Conservation (phyloP, 2,888 invertebrate species). For the Masnerella sp. region DNA sequence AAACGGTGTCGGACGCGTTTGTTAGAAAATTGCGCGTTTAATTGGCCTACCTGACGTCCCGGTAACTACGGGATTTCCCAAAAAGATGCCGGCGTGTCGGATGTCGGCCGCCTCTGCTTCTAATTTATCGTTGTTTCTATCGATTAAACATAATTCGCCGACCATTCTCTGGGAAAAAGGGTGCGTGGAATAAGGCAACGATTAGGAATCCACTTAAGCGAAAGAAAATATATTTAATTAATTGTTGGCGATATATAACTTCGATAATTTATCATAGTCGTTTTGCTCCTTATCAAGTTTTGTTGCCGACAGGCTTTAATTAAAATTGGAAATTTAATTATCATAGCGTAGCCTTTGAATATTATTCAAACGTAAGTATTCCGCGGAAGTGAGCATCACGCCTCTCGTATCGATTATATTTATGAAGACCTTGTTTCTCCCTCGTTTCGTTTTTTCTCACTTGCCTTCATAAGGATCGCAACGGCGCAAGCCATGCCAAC, state of each 20-base stretch:
- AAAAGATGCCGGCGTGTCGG: conserved; percentile 80
- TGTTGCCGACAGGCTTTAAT: conserved; percentile 23
- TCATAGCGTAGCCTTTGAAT: conserved; percentile 14
- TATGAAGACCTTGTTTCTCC: conserved; percentile 1
- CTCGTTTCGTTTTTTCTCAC: conserved; percentile 25
- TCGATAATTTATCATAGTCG: conserved; percentile 70
- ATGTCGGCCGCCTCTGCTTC: too few species aligned
- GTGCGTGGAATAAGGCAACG: too few species aligned
- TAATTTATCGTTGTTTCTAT: too few species aligned
- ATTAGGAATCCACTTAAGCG: too few species aligned
- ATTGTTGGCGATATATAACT: too few species aligned
- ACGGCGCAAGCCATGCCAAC: conserved; percentile 81
- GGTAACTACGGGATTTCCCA: conserved; percentile 78
- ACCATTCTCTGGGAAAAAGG: too few species aligned
- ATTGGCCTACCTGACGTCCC: conserved; percentile 71
- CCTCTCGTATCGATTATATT: conserved; percentile 10
- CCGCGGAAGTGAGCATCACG: background rate
- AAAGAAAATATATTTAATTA: too few species aligned
- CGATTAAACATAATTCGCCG: too few species aligned
- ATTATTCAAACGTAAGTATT: conserved; percentile 15
- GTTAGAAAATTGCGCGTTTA: conserved; percentile 15
- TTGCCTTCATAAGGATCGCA: conserved; percentile 79
- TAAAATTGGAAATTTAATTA: conserved; percentile 36
- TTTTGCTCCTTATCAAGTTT: conserved; percentile 26
- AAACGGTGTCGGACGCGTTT: conserved; percentile 22